phyloP scores from a whole-genome alignment of 2,888 invertebrate genomes.

The Heliconius hortense region DNA sequence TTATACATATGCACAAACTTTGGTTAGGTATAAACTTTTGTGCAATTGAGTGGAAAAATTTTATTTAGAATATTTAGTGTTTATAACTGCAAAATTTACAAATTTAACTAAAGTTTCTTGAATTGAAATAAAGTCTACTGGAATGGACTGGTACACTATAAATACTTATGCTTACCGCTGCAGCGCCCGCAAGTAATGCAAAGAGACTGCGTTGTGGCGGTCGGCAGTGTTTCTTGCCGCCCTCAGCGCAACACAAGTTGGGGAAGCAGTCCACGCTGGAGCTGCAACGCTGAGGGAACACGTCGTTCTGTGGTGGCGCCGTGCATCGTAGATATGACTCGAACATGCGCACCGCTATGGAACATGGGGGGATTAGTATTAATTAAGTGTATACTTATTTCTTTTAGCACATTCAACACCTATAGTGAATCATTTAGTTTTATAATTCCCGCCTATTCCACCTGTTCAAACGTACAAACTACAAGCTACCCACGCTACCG shows the following conservation, averaged over 20 bases:
- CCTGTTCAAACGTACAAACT: no score
- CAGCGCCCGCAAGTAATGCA: slow-evolving; percentile 84
- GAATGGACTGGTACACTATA: background rate
- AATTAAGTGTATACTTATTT: no score
- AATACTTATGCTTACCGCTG: slow-evolving; percentile 75
- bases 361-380: background rate
- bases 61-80: background rate
- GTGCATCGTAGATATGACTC: slow-evolving; percentile 89
- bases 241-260: slow-evolving; percentile 90
- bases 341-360: slow-evolving; percentile 74
- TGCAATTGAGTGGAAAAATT: background rate
- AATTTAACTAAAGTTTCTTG: background rate
- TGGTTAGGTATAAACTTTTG: background rate
- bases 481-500: no score
- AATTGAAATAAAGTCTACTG: background rate
- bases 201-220: slow-evolving; percentile 88
- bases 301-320: slow-evolving; percentile 85
- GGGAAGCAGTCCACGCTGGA: slow-evolving; percentile 89
- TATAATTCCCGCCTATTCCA: no score
- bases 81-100: background rate
- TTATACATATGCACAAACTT: background rate
- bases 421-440: no score
- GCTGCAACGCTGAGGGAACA: slow-evolving; percentile 87
- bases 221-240: slow-evolving; percentile 86
- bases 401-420: no score